These are phyloP conservation scores for Bergia puertoricense DNA, from an alignment of 92 coral and sea anemone species.

Conservation along the genomic window DNA sequence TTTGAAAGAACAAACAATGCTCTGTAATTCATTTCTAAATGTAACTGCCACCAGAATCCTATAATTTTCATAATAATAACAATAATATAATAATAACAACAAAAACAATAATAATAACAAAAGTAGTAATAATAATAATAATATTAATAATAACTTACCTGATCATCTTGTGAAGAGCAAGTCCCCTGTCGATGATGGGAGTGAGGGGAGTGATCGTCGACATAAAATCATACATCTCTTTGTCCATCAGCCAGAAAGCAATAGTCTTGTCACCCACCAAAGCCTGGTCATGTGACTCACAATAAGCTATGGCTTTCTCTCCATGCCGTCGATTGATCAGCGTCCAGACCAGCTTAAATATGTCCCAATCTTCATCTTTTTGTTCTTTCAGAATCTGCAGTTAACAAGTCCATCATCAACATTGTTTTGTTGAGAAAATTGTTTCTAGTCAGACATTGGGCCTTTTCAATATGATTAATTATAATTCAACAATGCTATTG, in stretches of 20 bases:
- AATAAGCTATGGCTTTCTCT: conserved; percentile 95
- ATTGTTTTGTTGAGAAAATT: neutral
- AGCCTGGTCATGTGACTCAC: conserved; percentile 98
- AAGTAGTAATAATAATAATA: neutral
- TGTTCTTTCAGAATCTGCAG: conserved; percentile 69
- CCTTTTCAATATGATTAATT: too few relatives aligned
- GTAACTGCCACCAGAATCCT: neutral
- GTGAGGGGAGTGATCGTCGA: conserved; percentile 73
- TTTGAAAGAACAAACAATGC: too few relatives aligned
- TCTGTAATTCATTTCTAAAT: too few relatives aligned
- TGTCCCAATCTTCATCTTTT: conserved; percentile 94
- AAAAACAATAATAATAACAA: neutral
- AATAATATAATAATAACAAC: neutral
- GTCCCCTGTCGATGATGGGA: conserved; percentile 86
- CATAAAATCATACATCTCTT: conserved; percentile 96
- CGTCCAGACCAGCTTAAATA: conserved; percentile 74
- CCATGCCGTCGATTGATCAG: conserved; percentile 88
- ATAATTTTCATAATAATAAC: neutral
- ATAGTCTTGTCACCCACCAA: conserved; percentile 96
- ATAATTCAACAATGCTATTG: too few relatives aligned
- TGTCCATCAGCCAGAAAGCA: conserved; percentile 99
- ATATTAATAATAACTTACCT: conserved; percentile 53
- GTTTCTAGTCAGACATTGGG: too few relatives aligned
- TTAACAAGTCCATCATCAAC: neutral
- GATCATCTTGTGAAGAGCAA: conserved; percentile 93